phyloP scores from a whole-genome alignment of 2,888 invertebrate species.

The Zeuzera pyrina region DNA sequence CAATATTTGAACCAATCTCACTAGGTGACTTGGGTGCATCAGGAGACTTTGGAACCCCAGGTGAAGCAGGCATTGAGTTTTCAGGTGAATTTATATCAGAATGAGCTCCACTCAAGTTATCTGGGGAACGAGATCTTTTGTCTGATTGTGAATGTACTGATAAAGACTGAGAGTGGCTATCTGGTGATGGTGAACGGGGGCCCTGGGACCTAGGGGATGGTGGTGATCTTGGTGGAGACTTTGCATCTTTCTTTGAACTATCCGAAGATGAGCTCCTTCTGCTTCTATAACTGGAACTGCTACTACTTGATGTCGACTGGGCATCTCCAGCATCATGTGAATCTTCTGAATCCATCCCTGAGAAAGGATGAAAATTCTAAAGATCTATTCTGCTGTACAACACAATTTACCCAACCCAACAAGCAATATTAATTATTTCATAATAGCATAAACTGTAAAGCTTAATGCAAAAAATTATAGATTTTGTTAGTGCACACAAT shows the following conservation, averaged over 20 bases:
- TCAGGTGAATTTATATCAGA: slow-evolving; percentile 65
- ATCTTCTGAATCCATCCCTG: slow-evolving; percentile 76
- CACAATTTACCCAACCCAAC: too few species aligned
- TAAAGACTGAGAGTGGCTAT: slow-evolving; percentile 25
- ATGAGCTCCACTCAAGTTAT: slow-evolving; percentile 55
- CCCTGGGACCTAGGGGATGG: slow-evolving; percentile 20
- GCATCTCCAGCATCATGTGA: slow-evolving; percentile 67
- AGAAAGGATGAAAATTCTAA: slow-evolving; percentile 37
- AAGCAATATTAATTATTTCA: too few species aligned
- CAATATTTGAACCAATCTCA: slow-evolving; percentile 35
- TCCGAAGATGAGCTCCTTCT: slow-evolving; percentile 56
- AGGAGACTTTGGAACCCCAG: slow-evolving; percentile 54
- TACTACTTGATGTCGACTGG: slow-evolving; percentile 61
- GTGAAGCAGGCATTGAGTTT: slow-evolving; percentile 52
- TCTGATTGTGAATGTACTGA: slow-evolving; percentile 24
- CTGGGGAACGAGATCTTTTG: slow-evolving; percentile 39
- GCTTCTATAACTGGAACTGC: slow-evolving; percentile 62
- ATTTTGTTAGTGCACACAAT: too few species aligned
- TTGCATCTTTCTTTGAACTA: slow-evolving; percentile 47
- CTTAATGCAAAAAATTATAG: too few species aligned
- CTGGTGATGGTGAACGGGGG: slow-evolving; percentile 44
- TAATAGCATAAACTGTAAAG: too few species aligned
- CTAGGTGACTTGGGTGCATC: slow-evolving; percentile 41
- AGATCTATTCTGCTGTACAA: too few species aligned
- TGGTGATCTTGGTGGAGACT: slow-evolving; percentile 39